Percentiles rank a stretch among this genome's conserved stretches.
phyloP scores from a whole-genome alignment of 2,113 vertebrate genomes.

The Calypte anna region DNA sequence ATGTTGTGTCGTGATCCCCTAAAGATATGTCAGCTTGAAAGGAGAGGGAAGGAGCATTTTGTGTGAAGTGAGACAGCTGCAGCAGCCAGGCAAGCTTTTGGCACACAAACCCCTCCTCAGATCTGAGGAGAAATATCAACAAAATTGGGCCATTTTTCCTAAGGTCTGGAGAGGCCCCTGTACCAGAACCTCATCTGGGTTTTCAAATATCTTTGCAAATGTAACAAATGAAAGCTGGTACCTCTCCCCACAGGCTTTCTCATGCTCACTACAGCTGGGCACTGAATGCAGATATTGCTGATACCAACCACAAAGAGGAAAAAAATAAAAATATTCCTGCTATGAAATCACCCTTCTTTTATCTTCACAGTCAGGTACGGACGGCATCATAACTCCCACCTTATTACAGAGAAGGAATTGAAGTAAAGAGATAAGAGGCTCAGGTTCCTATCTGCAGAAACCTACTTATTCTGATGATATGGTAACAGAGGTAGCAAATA shows the following conservation, averaged over 20 bases:
- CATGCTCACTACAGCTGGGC: background rate
- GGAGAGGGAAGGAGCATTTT: background rate
- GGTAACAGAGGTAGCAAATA: constrained; percentile 8
- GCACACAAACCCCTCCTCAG: background rate
- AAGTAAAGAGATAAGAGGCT: background rate
- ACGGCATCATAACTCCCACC: background rate
- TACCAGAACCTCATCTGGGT: background rate
- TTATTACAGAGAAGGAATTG: background rate
- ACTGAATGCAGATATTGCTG: background rate
- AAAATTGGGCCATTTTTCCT: background rate
- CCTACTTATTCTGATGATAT: background rate
- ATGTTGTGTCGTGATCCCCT: background rate
- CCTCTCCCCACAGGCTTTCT: background rate
- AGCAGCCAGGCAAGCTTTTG: background rate
- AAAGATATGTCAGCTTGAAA: background rate
- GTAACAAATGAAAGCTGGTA: background rate
- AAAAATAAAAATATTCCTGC: background rate
- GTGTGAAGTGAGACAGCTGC: background rate
- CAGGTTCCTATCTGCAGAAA: background rate
- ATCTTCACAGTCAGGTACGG: background rate
- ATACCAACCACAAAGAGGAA: background rate
- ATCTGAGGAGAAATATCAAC: background rate
- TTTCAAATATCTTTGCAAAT: background rate
- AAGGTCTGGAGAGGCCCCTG: background rate
- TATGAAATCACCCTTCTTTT: background rate